These are phyloP conservation scores for Drosophila nigromelanica DNA, from an alignment of 1,140 invertebrate species.

Conservation along the genomic window DNA sequence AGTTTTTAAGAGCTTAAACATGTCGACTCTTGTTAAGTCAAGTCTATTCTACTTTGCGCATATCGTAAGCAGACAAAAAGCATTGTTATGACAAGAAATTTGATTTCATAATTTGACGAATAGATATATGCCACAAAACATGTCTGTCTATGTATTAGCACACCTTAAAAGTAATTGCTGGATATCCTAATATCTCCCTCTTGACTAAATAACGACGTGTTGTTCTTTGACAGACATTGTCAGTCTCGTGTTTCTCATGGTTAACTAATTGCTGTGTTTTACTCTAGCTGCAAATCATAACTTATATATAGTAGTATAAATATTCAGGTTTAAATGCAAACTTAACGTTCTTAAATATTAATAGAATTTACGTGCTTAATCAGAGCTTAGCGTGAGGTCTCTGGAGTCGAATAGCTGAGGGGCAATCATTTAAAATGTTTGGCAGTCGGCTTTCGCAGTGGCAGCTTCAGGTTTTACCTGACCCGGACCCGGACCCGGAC, in stretches of 20 bases:
- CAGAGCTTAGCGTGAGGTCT: background rate
- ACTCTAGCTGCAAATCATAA: background rate
- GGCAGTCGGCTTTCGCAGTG: slow-evolving; percentile 8
- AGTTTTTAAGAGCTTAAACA: too few relatives aligned
- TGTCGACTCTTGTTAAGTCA: too few relatives aligned
- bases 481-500: background rate
- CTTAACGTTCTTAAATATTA: slow-evolving; percentile 10
- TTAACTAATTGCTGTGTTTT: background rate
- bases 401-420: background rate
- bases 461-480: slow-evolving; percentile 2
- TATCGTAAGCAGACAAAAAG: too few relatives aligned
- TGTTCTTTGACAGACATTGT: background rate
- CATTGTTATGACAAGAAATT: too few relatives aligned
- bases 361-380: slow-evolving; percentile 19
- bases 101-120: too few relatives aligned
- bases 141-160: too few relatives aligned
- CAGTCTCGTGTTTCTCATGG: background rate
- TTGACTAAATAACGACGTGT: too few relatives aligned
- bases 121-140: too few relatives aligned
- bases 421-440: slow-evolving; percentile 15
- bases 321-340: slow-evolving; percentile 10
- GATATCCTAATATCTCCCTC: too few relatives aligned
- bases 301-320: slow-evolving; percentile 12
- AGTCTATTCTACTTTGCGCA: too few relatives aligned
- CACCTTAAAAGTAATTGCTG: background rate